A percentile compares a stretch with the other conserved stretches of the same genome.
Evolutionary conservation across 2,113 vertebrate species (phyloP).

Genomic region (human (Homo sapiens)): GRCh38 chrX:14103501-14104000

Average conservation of each 20-base stretch:
- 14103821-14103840: neutral
- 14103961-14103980: too few species aligned
- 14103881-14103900: neutral
- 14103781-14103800: neutral
- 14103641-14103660: neutral
- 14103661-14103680: neutral
- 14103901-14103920: neutral
- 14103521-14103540: neutral
- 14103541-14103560: neutral
- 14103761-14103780: neutral
- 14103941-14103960: too few species aligned
- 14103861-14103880: neutral
- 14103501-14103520: neutral
- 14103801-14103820: neutral
- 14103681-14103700: neutral
- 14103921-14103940: too few species aligned
- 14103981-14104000: too few species aligned
- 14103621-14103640: neutral
- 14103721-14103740: neutral
- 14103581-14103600: neutral
- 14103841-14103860: neutral
- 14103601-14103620: neutral
- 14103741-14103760: neutral
- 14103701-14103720: neutral
- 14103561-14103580: neutral